Percentiles rank a stretch among this genome's conserved stretches.
phyloP scores from a whole-genome alignment of 2,797 vertebrate genomes.

The Valencia hispanica region DNA sequence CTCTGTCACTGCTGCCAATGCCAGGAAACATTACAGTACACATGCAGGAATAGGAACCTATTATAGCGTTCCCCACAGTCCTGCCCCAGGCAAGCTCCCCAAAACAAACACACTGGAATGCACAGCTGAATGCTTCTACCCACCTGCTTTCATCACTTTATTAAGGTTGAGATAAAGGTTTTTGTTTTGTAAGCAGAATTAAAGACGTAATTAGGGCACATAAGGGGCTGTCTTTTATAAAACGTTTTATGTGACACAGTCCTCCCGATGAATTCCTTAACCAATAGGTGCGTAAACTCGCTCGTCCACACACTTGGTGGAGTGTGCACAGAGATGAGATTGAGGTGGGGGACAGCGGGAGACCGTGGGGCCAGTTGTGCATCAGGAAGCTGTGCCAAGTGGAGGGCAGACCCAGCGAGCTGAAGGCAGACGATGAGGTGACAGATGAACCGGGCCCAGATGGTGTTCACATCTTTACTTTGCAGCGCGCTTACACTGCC shows the following conservation, averaged over 20 bases:
- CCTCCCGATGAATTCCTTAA: not conserved
- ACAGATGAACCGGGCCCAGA: constrained; percentile 69
- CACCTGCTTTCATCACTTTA: not conserved
- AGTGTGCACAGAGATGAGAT: constrained; percentile 7
- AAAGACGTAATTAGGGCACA: constrained; percentile 1
- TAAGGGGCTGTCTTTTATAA: not conserved
- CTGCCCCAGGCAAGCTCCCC: constrained; percentile 46
- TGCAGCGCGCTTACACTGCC: constrained; percentile 26
- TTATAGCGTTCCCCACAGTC: constrained; percentile 60
- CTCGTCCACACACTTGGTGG: not conserved
- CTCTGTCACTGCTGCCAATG: constrained; percentile 30
- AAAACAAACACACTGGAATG: constrained; percentile 15
- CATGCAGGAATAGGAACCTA: constrained; percentile 53
- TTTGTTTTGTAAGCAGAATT: constrained; percentile 10
- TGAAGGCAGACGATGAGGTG: constrained; percentile 65
- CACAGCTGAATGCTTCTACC: not conserved
- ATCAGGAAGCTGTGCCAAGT: constrained; percentile 60
- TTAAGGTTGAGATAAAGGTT: constrained; percentile 15
- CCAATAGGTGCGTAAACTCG: not conserved
- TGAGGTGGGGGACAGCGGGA: constrained; percentile 36
- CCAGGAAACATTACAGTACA: constrained; percentile 41
- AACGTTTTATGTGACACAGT: constrained; percentile 6
- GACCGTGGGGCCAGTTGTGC: constrained; percentile 68
- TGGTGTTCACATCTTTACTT: constrained; percentile 65
- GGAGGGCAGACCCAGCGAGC: constrained; percentile 53